phyloP scores from a whole-genome alignment of 2,888 invertebrate species.

The Ornithoptera alexandrae region DNA sequence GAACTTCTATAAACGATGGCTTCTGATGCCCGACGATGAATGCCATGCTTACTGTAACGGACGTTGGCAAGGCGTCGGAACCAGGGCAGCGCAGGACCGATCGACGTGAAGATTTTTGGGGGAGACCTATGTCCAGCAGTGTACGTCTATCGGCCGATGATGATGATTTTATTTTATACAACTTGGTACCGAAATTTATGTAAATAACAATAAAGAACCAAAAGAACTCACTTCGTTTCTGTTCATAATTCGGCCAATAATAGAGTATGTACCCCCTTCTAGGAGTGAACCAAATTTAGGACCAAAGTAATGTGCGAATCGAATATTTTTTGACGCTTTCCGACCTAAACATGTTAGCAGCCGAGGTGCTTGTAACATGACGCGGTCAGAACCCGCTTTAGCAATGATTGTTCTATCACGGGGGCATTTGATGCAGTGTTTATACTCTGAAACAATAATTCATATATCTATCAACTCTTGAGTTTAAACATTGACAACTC shows the following conservation, averaged over 20 bases:
- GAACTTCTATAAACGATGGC: too few relatives aligned
- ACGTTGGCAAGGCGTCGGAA: too few relatives aligned
- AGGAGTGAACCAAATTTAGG: slow-evolving; percentile 64
- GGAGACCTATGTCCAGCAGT: too few relatives aligned
- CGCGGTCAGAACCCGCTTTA: slow-evolving; percentile 56
- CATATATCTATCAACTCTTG: background rate
- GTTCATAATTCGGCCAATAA: slow-evolving; percentile 59
- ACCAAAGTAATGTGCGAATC: slow-evolving; percentile 61
- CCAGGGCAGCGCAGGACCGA: too few relatives aligned
- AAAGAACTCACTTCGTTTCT: slow-evolving; percentile 52
- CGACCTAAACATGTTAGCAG: slow-evolving; percentile 56
- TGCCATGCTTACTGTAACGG: too few relatives aligned
- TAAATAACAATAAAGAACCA: background rate
- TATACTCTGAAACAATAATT: slow-evolving; percentile 38
- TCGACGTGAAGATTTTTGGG: too few relatives aligned
- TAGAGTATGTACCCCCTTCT: slow-evolving; percentile 59
- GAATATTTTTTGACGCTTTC: slow-evolving; percentile 48
- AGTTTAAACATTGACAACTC: background rate
- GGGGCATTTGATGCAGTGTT: slow-evolving; percentile 66
- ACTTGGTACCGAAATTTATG: background rate
- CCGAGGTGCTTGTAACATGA: slow-evolving; percentile 55
- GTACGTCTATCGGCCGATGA: too few relatives aligned
- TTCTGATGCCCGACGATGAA: too few relatives aligned
- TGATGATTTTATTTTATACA: too few relatives aligned
- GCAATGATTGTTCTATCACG: slow-evolving; percentile 65